Evolutionary conservation across 2,888 invertebrate species (phyloP).

Genomic region (Diarsia brunnea): DNA sequence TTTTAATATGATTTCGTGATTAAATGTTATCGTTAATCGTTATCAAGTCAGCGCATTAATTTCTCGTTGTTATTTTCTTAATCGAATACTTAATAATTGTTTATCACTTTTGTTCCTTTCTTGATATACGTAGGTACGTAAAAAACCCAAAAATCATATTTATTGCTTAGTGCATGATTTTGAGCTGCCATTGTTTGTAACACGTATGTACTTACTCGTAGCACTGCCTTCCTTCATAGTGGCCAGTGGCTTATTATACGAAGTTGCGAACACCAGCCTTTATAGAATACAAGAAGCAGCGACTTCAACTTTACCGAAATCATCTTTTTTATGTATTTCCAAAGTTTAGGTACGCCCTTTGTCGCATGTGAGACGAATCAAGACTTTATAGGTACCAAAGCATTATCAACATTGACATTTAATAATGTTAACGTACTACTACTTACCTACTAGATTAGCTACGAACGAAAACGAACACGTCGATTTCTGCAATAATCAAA

Average conservation of each 20-base stretch:
- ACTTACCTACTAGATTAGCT: constrained; percentile 32
- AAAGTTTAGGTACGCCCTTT: constrained; percentile 1
- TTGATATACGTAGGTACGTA: not conserved
- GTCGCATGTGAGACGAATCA: constrained; percentile 28
- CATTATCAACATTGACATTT: constrained; percentile 38
- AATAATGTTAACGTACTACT: constrained; percentile 20
- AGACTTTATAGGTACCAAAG: constrained; percentile 15
- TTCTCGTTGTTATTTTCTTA: constrained; percentile 31
- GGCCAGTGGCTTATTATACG: not conserved
- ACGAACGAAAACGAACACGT: constrained; percentile 34
- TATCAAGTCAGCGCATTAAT: constrained; percentile 38
- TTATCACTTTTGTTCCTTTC: constrained; percentile 26
- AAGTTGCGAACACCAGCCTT: not conserved
- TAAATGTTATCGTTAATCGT: constrained; percentile 34
- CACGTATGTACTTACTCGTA: not conserved
- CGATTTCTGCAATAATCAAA: constrained; percentile 38
- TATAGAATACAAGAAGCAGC: not conserved
- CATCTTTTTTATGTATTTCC: not conserved
- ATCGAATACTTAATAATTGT: constrained; percentile 27
- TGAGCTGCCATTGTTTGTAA: not conserved
- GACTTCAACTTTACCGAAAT: not conserved
- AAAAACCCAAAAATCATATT: not conserved
- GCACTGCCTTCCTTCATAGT: not conserved
- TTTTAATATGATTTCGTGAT: constrained; percentile 1
- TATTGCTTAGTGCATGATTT: not conserved